A percentile compares a stretch with the other conserved stretches of the same genome.
phyloP scores from a whole-genome alignment of 2,888 invertebrate genomes.

The Adela reaumurella region DNA sequence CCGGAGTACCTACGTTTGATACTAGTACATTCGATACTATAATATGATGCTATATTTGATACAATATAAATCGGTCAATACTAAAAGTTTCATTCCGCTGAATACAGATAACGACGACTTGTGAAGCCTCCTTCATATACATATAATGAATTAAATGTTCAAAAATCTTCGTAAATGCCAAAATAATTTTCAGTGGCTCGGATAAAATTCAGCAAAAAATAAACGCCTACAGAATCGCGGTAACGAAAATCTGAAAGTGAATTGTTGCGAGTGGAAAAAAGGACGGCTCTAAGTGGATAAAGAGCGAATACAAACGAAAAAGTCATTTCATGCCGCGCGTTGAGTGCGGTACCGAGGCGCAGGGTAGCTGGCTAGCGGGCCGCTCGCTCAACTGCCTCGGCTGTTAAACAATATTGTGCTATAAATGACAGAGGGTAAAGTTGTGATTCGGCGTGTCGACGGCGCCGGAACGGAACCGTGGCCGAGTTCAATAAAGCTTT shows the following conservation, averaged over 20 bases:
- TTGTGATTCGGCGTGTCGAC: background rate
- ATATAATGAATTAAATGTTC: too few species aligned
- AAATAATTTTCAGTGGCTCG: background rate
- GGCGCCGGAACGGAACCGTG: slow-evolving; percentile 27
- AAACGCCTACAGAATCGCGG: background rate
- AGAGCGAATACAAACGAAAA: slow-evolving; percentile 54
- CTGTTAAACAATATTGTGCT: background rate
- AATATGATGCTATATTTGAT: too few species aligned
- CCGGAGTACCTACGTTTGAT: too few species aligned
- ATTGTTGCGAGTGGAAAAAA: slow-evolving; percentile 53
- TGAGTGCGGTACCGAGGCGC: slow-evolving; percentile 31
- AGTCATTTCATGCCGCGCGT: slow-evolving; percentile 52
- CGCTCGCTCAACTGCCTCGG: slow-evolving; percentile 15
- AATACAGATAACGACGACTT: too few species aligned
- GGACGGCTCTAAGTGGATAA: slow-evolving; percentile 54
- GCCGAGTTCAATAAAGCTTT: slow-evolving; percentile 54
- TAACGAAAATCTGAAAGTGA: slow-evolving; percentile 48
- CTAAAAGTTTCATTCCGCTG: too few species aligned
- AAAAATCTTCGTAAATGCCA: background rate
- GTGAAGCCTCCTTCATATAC: too few species aligned
- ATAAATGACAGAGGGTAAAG: too few species aligned
- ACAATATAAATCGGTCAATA: too few species aligned
- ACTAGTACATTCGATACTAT: too few species aligned
- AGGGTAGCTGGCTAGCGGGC: slow-evolving; percentile 10
- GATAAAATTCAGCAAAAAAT: background rate